Evolutionary conservation across 2,113 vertebrate genomes (phyloP).

Genomic region (Ailurus styani): DNA sequence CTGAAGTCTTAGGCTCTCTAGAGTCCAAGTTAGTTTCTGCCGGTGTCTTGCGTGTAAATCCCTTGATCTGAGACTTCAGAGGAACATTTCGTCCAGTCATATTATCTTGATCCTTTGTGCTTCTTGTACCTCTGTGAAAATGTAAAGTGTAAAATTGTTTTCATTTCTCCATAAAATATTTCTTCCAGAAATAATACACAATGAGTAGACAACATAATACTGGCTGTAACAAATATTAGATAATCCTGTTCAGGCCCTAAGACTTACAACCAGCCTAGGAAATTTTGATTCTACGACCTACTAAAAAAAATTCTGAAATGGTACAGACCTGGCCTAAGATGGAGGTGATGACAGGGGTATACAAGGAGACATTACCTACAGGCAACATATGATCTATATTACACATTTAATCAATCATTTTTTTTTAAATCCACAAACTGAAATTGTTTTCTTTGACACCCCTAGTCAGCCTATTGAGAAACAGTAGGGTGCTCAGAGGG

Average conservation of each 20-base stretch:
- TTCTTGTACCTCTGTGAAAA: slow-evolving; percentile 46
- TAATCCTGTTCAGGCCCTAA: not conserved
- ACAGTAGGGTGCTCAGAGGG: not conserved
- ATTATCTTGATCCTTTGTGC: not conserved
- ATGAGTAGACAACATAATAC: not conserved
- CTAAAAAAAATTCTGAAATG: not conserved
- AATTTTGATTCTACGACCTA: not conserved
- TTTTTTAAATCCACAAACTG: not conserved
- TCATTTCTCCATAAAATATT: slow-evolving; percentile 20
- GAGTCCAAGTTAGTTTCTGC: not conserved
- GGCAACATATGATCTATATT: not conserved
- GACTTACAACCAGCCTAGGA: not conserved
- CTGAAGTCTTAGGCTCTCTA: not conserved
- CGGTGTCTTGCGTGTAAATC: not conserved
- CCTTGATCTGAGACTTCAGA: not conserved
- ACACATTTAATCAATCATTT: not conserved
- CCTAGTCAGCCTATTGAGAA: not conserved
- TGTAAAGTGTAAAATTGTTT: slow-evolving; percentile 26
- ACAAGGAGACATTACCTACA: not conserved
- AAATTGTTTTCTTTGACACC: not conserved
- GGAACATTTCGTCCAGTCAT: not conserved
- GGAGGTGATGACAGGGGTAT: not conserved
- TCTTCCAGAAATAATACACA: slow-evolving; percentile 19
- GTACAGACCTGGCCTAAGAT: not conserved
- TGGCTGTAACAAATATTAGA: not conserved